Conservation (phyloP, 2,113 vertebrate genomes). For the Lasiurus cinereus region DNA sequence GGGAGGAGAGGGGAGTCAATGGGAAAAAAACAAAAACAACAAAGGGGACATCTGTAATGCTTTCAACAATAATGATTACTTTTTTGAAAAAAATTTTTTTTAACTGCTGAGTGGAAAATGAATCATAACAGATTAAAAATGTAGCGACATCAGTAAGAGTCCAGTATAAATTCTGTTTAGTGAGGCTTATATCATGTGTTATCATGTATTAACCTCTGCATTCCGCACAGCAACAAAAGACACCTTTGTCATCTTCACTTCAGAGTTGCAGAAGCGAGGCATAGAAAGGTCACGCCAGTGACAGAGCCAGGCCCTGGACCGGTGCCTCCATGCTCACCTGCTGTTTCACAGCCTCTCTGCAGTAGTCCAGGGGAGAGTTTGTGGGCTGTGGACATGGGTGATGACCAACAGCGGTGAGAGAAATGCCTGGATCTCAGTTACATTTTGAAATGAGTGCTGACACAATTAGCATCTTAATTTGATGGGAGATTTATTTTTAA, state of each 20-base stretch:
- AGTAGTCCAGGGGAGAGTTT: background rate
- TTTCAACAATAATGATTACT: too few species aligned
- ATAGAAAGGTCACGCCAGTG: background rate
- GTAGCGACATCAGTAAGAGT: background rate
- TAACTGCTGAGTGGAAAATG: background rate
- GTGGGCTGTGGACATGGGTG: accelerated
- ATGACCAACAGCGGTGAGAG: background rate
- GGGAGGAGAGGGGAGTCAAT: too few species aligned
- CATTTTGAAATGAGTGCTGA: background rate
- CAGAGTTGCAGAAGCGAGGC: background rate
- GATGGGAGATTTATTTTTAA: background rate
- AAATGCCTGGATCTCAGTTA: background rate
- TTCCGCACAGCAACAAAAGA: background rate
- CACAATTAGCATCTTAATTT: background rate
- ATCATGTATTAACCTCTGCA: background rate
- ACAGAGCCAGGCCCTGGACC: background rate
- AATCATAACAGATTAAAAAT: background rate
- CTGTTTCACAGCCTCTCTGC: accelerated
- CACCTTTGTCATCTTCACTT: background rate
- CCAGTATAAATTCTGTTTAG: background rate
- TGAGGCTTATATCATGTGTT: background rate
- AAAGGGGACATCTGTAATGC: too few species aligned
- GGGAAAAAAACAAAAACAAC: too few species aligned
- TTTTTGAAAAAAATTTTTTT: background rate
- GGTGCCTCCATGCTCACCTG: background rate